These are phyloP conservation scores for Coelopa frigida DNA, from an alignment of 1,140 invertebrate genomes.

Conservation along the genomic window DNA sequence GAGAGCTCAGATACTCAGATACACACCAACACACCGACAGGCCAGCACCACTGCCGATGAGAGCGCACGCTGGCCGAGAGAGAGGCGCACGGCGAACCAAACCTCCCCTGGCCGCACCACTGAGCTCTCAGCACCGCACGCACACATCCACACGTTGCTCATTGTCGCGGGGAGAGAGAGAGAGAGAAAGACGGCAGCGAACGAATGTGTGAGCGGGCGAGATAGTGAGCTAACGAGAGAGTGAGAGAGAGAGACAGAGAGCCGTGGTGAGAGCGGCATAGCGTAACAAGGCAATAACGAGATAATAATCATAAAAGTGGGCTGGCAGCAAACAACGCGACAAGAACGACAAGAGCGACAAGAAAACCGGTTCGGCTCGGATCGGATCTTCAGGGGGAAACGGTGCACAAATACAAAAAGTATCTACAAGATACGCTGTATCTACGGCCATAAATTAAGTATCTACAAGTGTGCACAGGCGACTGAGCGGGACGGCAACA, in stretches of 20 bases:
- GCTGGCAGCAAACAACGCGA: not conserved
- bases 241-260: not conserved
- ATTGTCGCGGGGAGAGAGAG: too few species aligned
- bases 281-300: conserved; percentile 24
- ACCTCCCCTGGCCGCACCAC: too few species aligned
- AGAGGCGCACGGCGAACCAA: too few species aligned
- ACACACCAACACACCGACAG: conserved; percentile 7
- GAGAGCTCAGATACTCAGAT: conserved; percentile 1
- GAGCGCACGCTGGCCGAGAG: too few species aligned
- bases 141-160: conserved; percentile 12
- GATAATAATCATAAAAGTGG: conserved; percentile 38
- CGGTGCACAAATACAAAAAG: not conserved
- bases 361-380: conserved; percentile 6
- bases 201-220: too few species aligned
- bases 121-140: conserved; percentile 7
- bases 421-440: conserved; percentile 17
- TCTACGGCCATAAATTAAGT: conserved; percentile 42
- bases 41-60: too few species aligned
- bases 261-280: not conserved
- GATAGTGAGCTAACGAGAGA: too few species aligned
- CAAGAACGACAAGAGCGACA: conserved; percentile 6
- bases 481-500: conserved; percentile 24
- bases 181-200: not conserved
- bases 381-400: not conserved
- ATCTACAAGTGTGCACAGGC: conserved; percentile 24